Evolutionary conservation across 2,888 invertebrate species (phyloP).

Genomic region (Agrotis exclamationis): DNA sequence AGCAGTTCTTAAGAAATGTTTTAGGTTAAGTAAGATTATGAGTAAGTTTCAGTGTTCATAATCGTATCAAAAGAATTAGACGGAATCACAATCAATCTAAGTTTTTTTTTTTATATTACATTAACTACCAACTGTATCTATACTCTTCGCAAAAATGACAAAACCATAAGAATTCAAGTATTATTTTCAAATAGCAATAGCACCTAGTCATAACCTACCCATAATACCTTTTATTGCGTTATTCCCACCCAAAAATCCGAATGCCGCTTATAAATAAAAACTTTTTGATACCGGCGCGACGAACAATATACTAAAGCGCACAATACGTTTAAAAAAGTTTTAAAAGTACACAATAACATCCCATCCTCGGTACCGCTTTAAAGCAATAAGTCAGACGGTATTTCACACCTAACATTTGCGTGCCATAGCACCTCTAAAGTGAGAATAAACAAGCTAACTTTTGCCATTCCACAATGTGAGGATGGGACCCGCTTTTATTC

Average conservation of each 20-base stretch:
- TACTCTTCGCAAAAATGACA: neutral
- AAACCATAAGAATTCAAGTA: neutral
- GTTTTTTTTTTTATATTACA: neutral
- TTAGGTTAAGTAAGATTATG: neutral
- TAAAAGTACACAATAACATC: conserved; percentile 58
- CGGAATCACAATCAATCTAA: neutral
- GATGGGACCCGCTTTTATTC: conserved; percentile 72
- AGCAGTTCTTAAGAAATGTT: neutral
- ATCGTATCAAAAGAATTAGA: neutral
- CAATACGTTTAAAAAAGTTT: conserved; percentile 63
- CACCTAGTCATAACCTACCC: conserved; percentile 14
- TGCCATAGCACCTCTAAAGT: conserved; percentile 78
- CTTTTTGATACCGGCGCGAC: conserved; percentile 47
- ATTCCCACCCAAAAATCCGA: conserved; percentile 43
- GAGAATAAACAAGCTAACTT: conserved; percentile 86
- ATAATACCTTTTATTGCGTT: conserved; percentile 36
- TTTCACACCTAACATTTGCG: conserved; percentile 81
- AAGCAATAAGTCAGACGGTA: conserved; percentile 74
- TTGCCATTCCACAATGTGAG: conserved; percentile 81
- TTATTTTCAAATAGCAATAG: conserved; percentile 3
- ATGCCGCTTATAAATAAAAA: conserved; percentile 55
- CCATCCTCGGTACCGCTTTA: conserved; percentile 54
- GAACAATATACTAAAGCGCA: conserved; percentile 56
- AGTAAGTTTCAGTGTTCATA: too few species aligned
- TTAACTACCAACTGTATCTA: neutral